Percentiles rank a stretch among this genome's conserved stretches.
Conservation (phyloP, 2,888 invertebrate species). For the Tenthredo notha region DNA sequence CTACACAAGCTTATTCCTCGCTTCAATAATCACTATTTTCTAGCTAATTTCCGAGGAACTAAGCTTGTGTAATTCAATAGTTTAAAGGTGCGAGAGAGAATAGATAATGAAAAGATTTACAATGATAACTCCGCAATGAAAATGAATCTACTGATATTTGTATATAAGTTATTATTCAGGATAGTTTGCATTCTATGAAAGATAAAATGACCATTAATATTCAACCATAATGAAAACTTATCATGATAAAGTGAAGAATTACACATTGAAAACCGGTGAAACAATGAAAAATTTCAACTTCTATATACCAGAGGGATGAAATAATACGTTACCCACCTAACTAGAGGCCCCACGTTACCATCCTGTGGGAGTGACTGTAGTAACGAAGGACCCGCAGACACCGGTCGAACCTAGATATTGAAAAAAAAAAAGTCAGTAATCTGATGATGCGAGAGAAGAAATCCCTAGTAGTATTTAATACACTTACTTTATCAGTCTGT, state of each 20-base stretch:
- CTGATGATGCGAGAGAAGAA: constrained; percentile 51
- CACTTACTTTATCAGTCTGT: constrained; percentile 90
- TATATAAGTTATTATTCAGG: background rate
- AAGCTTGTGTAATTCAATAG: background rate
- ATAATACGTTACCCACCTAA: constrained; percentile 79
- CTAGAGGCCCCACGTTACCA: constrained; percentile 80
- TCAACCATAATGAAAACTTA: background rate
- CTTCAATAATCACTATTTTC: background rate
- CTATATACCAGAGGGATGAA: background rate
- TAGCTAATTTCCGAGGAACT: background rate
- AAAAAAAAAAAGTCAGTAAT: constrained; percentile 54
- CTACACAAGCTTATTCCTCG: constrained; percentile 36
- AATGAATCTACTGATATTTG: background rate
- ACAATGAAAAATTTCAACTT: constrained; percentile 3
- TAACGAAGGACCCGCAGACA: constrained; percentile 81
- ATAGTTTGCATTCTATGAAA: background rate
- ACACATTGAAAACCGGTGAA: background rate
- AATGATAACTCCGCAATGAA: constrained; percentile 6
- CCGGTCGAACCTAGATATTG: constrained; percentile 80
- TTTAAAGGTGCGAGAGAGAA: constrained; percentile 12
- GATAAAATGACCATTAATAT: background rate
- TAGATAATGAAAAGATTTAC: background rate
- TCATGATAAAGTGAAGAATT: constrained; percentile 33
- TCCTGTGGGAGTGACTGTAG: constrained; percentile 80
- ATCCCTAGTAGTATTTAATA: constrained; percentile 36